Conservation (phyloP, 1,140 invertebrate genomes). For the Tetragnatha versicolor region DNA sequence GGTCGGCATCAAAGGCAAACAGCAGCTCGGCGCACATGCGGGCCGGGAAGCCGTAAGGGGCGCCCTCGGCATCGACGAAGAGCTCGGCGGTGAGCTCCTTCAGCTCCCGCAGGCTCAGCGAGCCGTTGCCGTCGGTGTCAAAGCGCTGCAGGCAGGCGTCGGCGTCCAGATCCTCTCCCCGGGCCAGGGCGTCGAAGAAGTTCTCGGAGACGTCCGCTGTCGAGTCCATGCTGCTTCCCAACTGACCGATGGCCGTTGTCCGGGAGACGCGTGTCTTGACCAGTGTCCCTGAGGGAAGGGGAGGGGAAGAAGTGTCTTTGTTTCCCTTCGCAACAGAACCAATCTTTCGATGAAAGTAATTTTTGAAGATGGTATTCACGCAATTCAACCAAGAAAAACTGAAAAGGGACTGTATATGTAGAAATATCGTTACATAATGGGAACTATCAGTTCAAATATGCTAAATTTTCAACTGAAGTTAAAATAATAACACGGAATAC, state of each 20-base stretch:
- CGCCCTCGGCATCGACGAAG: slow-evolving; percentile 84
- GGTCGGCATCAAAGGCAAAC: slow-evolving; percentile 78
- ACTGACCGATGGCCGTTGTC: no score
- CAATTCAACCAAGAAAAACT: no score
- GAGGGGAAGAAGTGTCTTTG: no score
- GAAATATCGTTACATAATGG: no score
- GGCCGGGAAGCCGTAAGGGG: slow-evolving; percentile 80
- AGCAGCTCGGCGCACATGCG: slow-evolving; percentile 79
- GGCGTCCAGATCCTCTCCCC: neutral
- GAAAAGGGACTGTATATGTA: no score
- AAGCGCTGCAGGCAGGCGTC: slow-evolving; percentile 29
- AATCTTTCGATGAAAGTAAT: no score
- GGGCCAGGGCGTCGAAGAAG: slow-evolving; percentile 27
- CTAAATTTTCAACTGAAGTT: no score
- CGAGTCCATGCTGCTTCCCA: neutral
- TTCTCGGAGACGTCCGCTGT: slow-evolving; percentile 6
- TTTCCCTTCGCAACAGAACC: no score
- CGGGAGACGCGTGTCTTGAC: neutral
- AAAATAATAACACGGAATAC: no score
- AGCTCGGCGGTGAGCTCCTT: slow-evolving; percentile 80
- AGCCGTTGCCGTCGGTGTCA: slow-evolving; percentile 72
- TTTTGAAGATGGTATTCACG: no score
- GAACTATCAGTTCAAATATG: no score
- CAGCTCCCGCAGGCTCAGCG: slow-evolving; percentile 79
- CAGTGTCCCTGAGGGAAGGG: neutral